Base-by-base conservation (phyloP, 64 coral and sea anemone species). In the Astreopora myriophthalma region DNA sequence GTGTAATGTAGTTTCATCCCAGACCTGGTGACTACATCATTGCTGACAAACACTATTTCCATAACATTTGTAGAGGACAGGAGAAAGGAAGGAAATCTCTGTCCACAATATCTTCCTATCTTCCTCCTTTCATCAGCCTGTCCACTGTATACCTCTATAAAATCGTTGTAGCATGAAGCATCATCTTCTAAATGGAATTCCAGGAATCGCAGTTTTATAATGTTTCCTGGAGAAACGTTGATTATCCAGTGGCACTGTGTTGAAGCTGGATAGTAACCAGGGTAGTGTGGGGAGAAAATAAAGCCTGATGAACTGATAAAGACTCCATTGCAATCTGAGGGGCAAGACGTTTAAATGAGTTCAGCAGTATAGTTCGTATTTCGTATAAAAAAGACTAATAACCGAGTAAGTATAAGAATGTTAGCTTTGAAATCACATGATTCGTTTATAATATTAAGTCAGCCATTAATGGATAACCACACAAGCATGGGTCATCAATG, bases 141-240 rank as follows among this genome's bases (percentile, higher is more conserved):
- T 48, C 75, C 46, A 57, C 29, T 31, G n/a, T n/a, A n/a, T n/a
- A n/a, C n/a, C n/a, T n/a, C n/a, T n/a, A n/a, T n/a, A n/a, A n/a
- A 79, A 12, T 79, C 75, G 16, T 31, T 79, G 5, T 10, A 30
- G 17, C 75, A 79, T 23, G 75, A 55, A 19, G 75, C 40, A 17
- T 79, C 40, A 33, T 79, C 75, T 79, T 79, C 48, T 20, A 79
- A 79, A 19, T 79, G 75, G 27, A 79, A 79, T 14, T 79, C 75
- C 75, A 79, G 19, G 75, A 79, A 57, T 25, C 48, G 75, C 14
- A 79, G 75, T 55, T 79, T 79, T 17, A 79, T 79, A 3, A 3
- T 79, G 5, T 55, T 79, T 52, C 14, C 75, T 0, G 1, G 27
- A 11, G 75, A 9, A 79, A 79, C 75, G 1, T 32, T 79, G 44